A percentile compares a stretch with the other conserved stretches of the same genome.
phyloP scores from a whole-genome alignment of 2,113 vertebrate species.

The Chrysemys picta region DNA sequence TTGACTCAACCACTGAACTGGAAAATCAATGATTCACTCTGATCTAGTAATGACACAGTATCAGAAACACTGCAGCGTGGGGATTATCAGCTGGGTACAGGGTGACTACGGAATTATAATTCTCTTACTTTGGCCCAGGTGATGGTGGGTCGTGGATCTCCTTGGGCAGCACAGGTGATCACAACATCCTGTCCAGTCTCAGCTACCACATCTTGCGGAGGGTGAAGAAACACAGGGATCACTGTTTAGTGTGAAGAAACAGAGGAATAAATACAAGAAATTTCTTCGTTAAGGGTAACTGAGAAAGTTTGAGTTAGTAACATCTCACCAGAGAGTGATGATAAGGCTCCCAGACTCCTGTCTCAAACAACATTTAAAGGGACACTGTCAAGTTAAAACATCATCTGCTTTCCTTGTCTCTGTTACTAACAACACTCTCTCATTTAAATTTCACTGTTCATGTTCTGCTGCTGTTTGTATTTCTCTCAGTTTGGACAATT shows the following conservation, averaged over 20 bases:
- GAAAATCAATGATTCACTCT: background rate
- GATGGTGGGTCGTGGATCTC: slow-evolving; percentile 75
- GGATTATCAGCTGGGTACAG: background rate
- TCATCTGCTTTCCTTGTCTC: background rate
- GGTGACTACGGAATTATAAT: accelerated
- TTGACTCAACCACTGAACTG: background rate
- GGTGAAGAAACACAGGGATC: slow-evolving; percentile 73
- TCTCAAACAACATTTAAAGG: background rate
- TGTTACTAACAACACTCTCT: background rate
- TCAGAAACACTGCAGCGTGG: background rate
- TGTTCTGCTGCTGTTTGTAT: background rate
- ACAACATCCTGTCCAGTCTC: slow-evolving; percentile 72
- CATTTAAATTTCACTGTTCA: background rate
- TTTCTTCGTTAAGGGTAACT: accelerated
- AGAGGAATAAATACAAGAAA: background rate
- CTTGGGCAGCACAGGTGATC: slow-evolving; percentile 68
- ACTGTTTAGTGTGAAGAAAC: slow-evolving; percentile 38
- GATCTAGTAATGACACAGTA: background rate
- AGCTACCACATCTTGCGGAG: slow-evolving; percentile 61
- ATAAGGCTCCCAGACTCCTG: background rate
- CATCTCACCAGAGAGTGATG: accelerated
- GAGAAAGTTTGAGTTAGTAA: accelerated
- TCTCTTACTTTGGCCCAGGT: slow-evolving; percentile 75
- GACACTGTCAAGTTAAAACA: background rate
- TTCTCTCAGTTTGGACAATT: background rate